Evolutionary conservation across 1,140 invertebrate genomes (phyloP).

Genomic region (Matsumurasca onukii): DNA sequence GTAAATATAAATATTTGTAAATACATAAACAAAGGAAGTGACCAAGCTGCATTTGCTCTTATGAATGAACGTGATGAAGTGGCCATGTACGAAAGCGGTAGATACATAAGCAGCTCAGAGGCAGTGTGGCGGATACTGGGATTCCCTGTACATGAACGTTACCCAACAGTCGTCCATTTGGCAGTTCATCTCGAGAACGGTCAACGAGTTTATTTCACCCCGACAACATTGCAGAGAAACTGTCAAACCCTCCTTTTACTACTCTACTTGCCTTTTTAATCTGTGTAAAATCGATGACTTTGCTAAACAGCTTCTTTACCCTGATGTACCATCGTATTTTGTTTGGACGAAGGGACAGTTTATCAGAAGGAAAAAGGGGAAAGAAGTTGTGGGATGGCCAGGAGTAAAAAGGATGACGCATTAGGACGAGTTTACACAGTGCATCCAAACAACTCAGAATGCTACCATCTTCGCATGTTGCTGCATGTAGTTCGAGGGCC

Average conservation of each 20-base stretch:
- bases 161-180: constrained; percentile 46
- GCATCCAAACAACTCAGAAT: constrained; percentile 48
- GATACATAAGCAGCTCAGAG: constrained; percentile 50
- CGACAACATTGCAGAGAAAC: constrained; percentile 25
- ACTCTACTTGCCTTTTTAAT: constrained; percentile 14
- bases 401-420: background rate
- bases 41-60: background rate
- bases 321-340: background rate
- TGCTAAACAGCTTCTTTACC: background rate
- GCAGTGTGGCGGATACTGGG: constrained; percentile 49
- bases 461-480: constrained; percentile 49
- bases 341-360: no score
- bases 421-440: constrained; percentile 47
- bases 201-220: constrained; percentile 43
- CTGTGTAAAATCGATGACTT: background rate
- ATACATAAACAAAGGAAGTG: constrained; percentile 50
- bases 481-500: constrained; percentile 49
- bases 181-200: constrained; percentile 46
- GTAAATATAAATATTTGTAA: constrained; percentile 49
- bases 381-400: background rate
- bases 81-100: constrained; percentile 40
- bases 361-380: background rate
- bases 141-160: constrained; percentile 46
- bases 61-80: background rate
- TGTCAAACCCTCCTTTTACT: constrained; percentile 3